A percentile compares a stretch with the other conserved stretches of the same genome.
Conservation (phyloP, 1,140 invertebrate genomes). For the Chymomyza costata region DNA sequence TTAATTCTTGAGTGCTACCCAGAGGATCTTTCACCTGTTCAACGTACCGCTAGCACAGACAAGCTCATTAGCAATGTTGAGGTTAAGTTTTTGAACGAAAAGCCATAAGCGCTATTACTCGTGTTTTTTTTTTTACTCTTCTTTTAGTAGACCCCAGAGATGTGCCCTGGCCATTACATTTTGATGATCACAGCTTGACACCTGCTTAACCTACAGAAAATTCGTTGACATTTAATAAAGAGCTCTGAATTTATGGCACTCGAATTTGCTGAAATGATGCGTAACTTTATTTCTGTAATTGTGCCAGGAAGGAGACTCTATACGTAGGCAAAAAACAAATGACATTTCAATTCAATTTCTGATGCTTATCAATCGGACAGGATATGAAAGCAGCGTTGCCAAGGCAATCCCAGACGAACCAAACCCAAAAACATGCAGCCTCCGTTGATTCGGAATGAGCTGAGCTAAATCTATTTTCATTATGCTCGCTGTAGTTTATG, state of each 20-base stretch:
- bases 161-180: too few species aligned
- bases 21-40: conserved; percentile 32
- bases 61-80: conserved; percentile 42
- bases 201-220: too few species aligned
- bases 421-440: too few species aligned
- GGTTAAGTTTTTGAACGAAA: conserved; percentile 6
- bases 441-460: too few species aligned
- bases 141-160: too few species aligned
- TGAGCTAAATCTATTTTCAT: conserved; percentile 41
- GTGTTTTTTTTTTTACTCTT: neutral
- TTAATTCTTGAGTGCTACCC: neutral
- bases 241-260: too few species aligned
- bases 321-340: conserved; percentile 35
- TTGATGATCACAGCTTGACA: too few species aligned
- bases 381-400: conserved; percentile 28
- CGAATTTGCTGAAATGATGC: too few species aligned
- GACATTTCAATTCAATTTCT: conserved; percentile 63
- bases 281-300: conserved; percentile 49
- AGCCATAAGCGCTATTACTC: too few species aligned
- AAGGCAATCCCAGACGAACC: neutral
- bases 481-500: conserved; percentile 15
- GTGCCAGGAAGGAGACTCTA: too few species aligned
- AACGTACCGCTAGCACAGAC: conserved; percentile 11
- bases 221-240: too few species aligned
- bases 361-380: conserved; percentile 42